Conservation (phyloP, 2,888 invertebrate genomes). For the Xestobium rufovillosum region DNA sequence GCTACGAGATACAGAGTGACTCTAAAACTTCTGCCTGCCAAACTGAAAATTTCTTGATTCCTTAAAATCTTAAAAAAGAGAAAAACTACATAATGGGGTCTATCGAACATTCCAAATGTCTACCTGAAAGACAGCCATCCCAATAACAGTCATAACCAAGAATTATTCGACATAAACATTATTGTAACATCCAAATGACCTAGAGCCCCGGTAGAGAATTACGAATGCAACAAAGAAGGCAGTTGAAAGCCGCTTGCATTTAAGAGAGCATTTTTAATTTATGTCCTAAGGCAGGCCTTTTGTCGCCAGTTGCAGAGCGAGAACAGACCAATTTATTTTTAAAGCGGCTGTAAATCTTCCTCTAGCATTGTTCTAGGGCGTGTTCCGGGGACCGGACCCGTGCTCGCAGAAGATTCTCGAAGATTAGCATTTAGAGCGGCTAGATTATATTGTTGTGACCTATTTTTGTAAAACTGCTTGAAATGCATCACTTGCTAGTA, state of each 20-base stretch:
- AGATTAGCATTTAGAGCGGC: slow-evolving; percentile 28
- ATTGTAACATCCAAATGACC: neutral
- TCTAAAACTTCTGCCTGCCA: too few relatives aligned
- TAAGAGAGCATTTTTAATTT: slow-evolving; percentile 30
- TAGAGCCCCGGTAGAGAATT: slow-evolving; percentile 8
- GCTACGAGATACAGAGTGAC: too few relatives aligned
- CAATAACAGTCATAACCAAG: too few relatives aligned
- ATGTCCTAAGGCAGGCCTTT: slow-evolving; percentile 33
- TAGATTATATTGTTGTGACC: neutral
- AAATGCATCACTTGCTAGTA: too few relatives aligned
- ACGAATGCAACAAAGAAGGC: slow-evolving; percentile 16
- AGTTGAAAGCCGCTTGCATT: slow-evolving; percentile 15
- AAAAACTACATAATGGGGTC: too few relatives aligned
- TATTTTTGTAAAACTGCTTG: too few relatives aligned
- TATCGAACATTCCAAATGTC: too few relatives aligned
- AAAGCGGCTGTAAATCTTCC: slow-evolving; percentile 35
- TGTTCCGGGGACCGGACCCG: slow-evolving; percentile 25
- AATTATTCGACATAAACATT: too few relatives aligned
- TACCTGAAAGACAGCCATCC: too few relatives aligned
- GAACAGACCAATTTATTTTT: slow-evolving; percentile 36
- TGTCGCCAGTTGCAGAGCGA: slow-evolving; percentile 37
- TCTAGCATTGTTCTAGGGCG: slow-evolving; percentile 34
- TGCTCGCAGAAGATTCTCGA: slow-evolving; percentile 26
- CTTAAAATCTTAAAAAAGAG: too few relatives aligned
- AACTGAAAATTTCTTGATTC: too few relatives aligned